Base-by-base conservation (phyloP, 2,113 vertebrate species). In the Lates calcarifer region DNA sequence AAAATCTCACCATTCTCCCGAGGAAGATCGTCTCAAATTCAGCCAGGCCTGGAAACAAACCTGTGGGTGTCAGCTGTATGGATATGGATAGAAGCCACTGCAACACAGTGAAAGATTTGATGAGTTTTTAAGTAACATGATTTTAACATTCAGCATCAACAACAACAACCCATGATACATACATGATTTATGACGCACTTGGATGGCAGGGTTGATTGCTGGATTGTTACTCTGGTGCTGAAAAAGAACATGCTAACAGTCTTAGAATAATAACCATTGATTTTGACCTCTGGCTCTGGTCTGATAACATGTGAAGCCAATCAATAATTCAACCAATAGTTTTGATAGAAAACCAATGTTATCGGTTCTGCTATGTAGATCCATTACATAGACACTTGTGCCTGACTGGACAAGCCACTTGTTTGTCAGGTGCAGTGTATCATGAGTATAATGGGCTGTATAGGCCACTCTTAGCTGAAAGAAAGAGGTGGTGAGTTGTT, bases 141-240 rank as follows among this genome's bases (percentile, higher is more conserved):
- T 53, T 82, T 55, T 77, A 73, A 64, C 13, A 58, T 74, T 69
- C n/a, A 75, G 22, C 47, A 28, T 74, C 28, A 74, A 65, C 35
- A 62, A 7, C 43, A 78, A 62, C 37, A 51, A 7, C 51, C 60
- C 24, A 45, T 64, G 28, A 82, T 60, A 47, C 9, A 58, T 67
- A 9, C 15, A 51, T 47, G 57, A 80, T 83, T 70, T 60, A 65
- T 55, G 76, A 47, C 17, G 26, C 7, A 1, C 53, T 14, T 24
- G 45, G 26, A 31, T 9, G 3, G 9, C 11, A n/a, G 29, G 55
- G 70, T 37, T 31, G 39, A 63, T 43, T n/a, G 5, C 15, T 51
- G n/a, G 63, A 67, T 72, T 45, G 31, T 49, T 53, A 39, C 20
- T 39, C 9, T n/a, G 1, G 4, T 4, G 28, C 41, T 66, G 31